These are phyloP conservation scores for Phacellophora camtschatica DNA, from an alignment of 30 jellyfish, hydroid and myxozoan species.

Conservation along the genomic window DNA sequence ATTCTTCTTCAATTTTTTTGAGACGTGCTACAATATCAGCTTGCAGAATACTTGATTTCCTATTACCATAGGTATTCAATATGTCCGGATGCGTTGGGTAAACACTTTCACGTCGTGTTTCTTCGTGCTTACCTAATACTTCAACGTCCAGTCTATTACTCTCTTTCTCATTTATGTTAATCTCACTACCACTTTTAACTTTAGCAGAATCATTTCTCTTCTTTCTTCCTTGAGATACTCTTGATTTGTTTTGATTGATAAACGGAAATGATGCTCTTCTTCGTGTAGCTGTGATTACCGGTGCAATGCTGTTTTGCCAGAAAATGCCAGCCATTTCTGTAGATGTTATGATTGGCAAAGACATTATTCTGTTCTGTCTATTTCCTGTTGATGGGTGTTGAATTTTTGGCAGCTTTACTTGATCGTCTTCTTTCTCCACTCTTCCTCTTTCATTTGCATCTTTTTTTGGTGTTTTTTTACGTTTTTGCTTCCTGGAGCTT, in stretches of 20 bases:
- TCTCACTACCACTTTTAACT: neutral
- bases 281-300: neutral
- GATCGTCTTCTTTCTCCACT: neutral
- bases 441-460: neutral
- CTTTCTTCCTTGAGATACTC: neutral
- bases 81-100: conserved; percentile 1
- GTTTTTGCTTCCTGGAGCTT: neutral
- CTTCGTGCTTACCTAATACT: no score
- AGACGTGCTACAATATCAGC: no score
- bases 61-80: neutral
- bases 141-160: neutral
- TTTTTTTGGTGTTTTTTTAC: neutral
- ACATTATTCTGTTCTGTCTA: neutral
- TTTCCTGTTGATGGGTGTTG: neutral
- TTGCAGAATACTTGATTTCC: no score
- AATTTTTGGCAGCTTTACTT: neutral
- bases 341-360: conserved; percentile 3
- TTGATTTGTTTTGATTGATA: neutral
- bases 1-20: neutral
- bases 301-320: neutral
- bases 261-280: conserved; percentile 15
- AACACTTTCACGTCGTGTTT: no score
- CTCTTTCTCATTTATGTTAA: neutral
- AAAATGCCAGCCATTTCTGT: neutral
- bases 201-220: no score